A percentile compares a stretch with the other conserved stretches of the same genome.
phyloP scores from a whole-genome alignment of 2,888 invertebrate species.

The Drosophila gaucha region DNA sequence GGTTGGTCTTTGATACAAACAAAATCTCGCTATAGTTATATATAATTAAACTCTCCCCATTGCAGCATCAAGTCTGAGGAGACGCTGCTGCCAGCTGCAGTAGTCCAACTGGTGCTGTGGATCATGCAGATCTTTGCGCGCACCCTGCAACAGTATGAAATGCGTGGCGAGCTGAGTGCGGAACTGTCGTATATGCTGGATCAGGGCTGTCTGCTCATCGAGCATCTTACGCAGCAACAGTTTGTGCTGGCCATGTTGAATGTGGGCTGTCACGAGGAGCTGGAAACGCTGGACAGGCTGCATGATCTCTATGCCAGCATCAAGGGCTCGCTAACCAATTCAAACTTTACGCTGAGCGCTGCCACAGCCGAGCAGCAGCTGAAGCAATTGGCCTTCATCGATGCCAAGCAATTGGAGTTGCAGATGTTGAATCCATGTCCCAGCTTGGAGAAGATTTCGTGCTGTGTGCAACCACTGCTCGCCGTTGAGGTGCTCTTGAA shows the following conservation, averaged over 20 bases:
- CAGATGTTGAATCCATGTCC: slow-evolving; percentile 86
- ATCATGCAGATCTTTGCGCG: slow-evolving; percentile 89
- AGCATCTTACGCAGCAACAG: slow-evolving; percentile 89
- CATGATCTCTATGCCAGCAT: slow-evolving; percentile 89
- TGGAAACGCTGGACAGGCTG: slow-evolving; percentile 88
- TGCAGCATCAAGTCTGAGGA: slow-evolving; percentile 94
- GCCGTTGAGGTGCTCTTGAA: slow-evolving; percentile 93
- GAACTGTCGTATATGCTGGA: slow-evolving; percentile 88
- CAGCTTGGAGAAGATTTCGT: slow-evolving; percentile 88
- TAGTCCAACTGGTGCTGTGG: slow-evolving; percentile 93
- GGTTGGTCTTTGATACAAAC: slow-evolving; percentile 61
- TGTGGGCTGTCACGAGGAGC: slow-evolving; percentile 92
- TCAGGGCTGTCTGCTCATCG: slow-evolving; percentile 89
- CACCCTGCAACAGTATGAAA: slow-evolving; percentile 78
- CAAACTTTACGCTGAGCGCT: slow-evolving; percentile 76
- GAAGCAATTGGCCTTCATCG: slow-evolving; percentile 82
- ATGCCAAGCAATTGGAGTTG: slow-evolving; percentile 81
- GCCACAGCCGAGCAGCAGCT: slow-evolving; percentile 77
- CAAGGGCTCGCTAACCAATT: slow-evolving; percentile 79
- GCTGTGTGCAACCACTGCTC: slow-evolving; percentile 92
- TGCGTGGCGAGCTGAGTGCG: slow-evolving; percentile 73
- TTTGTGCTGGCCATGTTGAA: slow-evolving; percentile 93
- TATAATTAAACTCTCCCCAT: slow-evolving; percentile 56
- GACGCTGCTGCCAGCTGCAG: slow-evolving; percentile 91
- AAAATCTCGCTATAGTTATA: neutral